Conservation (phyloP, 2,888 invertebrate species). For the Alentia gelatinosa region DNA sequence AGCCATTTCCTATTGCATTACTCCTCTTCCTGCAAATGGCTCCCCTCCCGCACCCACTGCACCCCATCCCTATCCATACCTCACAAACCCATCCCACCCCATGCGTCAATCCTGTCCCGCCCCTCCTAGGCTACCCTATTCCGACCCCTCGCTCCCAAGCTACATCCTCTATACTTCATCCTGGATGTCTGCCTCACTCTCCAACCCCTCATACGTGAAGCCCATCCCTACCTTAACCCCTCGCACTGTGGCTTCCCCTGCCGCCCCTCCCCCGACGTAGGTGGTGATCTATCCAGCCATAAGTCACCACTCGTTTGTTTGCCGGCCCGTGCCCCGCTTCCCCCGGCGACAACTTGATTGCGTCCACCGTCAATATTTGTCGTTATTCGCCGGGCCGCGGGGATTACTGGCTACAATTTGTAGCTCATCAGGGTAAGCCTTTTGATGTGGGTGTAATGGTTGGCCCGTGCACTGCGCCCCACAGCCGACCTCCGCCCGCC, state of each 20-base stretch:
- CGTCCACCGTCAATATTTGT: not conserved
- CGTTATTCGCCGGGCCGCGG: slow-evolving; percentile 16
- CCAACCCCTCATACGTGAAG: not conserved
- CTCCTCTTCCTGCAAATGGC: not conserved
- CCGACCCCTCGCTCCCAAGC: not conserved
- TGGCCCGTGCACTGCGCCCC: not conserved
- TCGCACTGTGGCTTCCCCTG: too few relatives aligned
- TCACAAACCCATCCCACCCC: not conserved
- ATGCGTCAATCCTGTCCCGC: too few relatives aligned
- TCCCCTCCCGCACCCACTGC: not conserved
- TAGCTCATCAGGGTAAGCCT: slow-evolving; percentile 32
- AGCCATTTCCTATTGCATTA: not conserved
- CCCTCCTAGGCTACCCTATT: not conserved
- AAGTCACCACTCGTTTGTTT: not conserved
- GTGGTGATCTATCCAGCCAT: not conserved
- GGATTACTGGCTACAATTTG: slow-evolving; percentile 37
- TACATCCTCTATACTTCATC: too few relatives aligned
- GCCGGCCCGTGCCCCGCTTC: not conserved
- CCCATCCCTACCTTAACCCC: not conserved
- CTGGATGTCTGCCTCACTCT: too few relatives aligned
- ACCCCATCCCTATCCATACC: not conserved
- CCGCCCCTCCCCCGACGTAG: not conserved
- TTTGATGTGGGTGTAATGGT: slow-evolving; percentile 41
- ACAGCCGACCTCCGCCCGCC: too few relatives aligned
- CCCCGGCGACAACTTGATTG: slow-evolving; percentile 46